phyloP scores from a whole-genome alignment of 2,888 invertebrate species.

The Philereme vetulata region DNA sequence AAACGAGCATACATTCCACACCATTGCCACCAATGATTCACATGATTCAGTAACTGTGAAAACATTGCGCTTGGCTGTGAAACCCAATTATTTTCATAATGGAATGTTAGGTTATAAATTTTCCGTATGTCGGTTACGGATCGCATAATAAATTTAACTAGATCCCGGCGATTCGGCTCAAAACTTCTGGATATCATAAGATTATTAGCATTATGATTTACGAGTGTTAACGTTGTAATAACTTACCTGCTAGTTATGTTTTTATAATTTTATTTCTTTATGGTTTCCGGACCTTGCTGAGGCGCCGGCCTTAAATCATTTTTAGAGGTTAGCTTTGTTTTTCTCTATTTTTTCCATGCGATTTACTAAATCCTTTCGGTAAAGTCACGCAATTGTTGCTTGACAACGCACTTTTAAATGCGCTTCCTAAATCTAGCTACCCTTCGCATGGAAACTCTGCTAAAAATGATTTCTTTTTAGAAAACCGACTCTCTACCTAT shows the following conservation, averaged over 20 bases:
- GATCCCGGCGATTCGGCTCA: constrained; percentile 42
- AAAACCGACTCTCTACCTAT: too few species aligned
- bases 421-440: too few species aligned
- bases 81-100: constrained; percentile 68
- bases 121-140: constrained; percentile 61
- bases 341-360: neutral
- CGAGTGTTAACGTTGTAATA: constrained; percentile 28
- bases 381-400: too few species aligned
- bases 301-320: constrained; percentile 16
- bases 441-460: too few species aligned
- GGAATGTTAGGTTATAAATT: constrained; percentile 62
- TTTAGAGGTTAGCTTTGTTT: neutral
- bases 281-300: constrained; percentile 10
- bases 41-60: constrained; percentile 52
- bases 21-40: constrained; percentile 67
- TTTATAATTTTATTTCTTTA: constrained; percentile 13
- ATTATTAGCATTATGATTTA: constrained; percentile 32
- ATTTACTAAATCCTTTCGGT: too few species aligned
- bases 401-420: too few species aligned
- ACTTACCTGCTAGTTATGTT: constrained; percentile 27
- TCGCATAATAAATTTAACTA: constrained; percentile 67
- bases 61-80: constrained; percentile 63
- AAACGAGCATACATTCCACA: constrained; percentile 69
- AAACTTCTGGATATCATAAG: constrained; percentile 32
- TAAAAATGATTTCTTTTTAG: too few species aligned